These are phyloP conservation scores for Hydrophis major DNA, from an alignment of 2,797 vertebrate species.

Conservation along the genomic window DNA sequence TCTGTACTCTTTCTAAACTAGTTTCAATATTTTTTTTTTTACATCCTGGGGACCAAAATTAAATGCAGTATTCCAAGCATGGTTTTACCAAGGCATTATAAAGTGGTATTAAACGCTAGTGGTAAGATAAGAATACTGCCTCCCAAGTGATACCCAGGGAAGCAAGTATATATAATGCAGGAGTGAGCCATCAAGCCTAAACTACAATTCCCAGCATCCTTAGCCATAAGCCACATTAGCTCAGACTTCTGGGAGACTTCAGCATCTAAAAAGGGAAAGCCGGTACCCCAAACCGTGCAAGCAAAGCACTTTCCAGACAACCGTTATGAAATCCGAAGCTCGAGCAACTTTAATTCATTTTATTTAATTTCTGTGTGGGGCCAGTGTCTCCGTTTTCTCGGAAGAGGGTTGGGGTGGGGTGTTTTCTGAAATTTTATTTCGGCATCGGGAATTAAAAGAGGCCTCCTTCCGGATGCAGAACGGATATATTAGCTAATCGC, in stretches of 20 bases:
- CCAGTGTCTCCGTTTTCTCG: background rate
- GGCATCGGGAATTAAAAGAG: background rate
- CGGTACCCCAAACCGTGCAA: background rate
- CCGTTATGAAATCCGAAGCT: background rate
- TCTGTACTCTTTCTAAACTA: too few species aligned
- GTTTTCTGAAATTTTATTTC: background rate
- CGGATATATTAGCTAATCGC: background rate
- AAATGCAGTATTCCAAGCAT: too few species aligned
- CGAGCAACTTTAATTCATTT: background rate
- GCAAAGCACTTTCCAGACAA: background rate
- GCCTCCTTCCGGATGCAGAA: too few species aligned
- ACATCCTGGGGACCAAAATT: too few species aligned
- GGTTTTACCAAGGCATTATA: too few species aligned
- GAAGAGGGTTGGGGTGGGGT: too few species aligned
- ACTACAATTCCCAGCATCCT: background rate
- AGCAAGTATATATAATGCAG: background rate
- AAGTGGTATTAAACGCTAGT: too few species aligned
- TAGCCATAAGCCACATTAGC: background rate
- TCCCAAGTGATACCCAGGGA: background rate
- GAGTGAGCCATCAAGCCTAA: background rate
- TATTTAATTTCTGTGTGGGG: background rate
- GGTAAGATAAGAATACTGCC: background rate
- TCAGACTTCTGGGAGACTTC: background rate
- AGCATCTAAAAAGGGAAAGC: background rate
- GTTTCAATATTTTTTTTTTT: too few species aligned